phyloP scores from a whole-genome alignment of 2,113 vertebrate species.

The Vombatus ursinus region DNA sequence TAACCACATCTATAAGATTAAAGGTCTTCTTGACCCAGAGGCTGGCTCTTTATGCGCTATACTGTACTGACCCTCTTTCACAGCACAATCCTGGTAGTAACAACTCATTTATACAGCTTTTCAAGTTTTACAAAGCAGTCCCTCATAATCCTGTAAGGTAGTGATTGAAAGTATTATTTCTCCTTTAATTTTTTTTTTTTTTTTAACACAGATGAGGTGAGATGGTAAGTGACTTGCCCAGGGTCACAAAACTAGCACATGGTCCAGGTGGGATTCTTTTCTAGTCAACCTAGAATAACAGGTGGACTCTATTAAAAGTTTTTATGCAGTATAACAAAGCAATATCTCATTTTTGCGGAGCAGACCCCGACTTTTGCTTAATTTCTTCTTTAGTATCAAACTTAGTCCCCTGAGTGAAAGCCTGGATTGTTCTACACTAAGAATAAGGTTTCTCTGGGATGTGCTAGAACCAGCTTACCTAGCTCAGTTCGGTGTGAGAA shows the following conservation, averaged over 20 bases:
- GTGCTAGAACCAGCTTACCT: neutral
- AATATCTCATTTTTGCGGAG: neutral
- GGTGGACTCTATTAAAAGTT: no score
- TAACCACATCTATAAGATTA: neutral
- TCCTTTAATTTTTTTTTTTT: neutral
- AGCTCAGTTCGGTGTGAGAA: neutral
- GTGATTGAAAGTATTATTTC: neutral
- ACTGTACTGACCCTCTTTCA: neutral
- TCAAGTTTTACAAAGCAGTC: no score
- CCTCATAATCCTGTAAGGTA: neutral
- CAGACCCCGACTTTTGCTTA: neutral
- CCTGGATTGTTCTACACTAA: neutral
- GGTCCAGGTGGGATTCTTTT: neutral
- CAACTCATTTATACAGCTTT: neutral
- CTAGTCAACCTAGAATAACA: neutral
- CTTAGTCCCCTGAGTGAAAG: neutral
- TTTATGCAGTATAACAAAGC: neutral
- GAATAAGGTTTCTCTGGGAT: neutral
- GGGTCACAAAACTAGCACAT: neutral
- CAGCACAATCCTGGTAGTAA: neutral
- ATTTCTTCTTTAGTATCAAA: neutral
- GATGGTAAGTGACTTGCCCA: neutral
- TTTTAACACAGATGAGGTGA: neutral
- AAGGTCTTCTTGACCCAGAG: neutral
- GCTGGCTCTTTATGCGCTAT: neutral